Conservation (phyloP, 2,888 invertebrate genomes). For the Synergus gifuensis region DNA sequence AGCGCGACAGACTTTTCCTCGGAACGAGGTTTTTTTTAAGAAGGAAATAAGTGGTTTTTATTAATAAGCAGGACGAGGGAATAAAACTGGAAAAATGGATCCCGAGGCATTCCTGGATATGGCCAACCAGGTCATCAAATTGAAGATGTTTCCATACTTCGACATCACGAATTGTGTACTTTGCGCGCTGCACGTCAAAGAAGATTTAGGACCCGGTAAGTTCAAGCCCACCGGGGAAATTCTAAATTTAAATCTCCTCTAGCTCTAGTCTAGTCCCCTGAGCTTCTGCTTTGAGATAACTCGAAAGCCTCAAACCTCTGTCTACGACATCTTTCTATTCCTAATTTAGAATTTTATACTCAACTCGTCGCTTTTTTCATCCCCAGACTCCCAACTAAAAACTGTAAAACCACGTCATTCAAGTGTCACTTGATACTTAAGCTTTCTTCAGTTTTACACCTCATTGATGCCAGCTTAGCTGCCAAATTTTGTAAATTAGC, state of each 20-base stretch:
- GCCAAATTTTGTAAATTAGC: background rate
- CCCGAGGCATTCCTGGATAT: conserved; percentile 97
- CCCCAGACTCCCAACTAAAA: background rate
- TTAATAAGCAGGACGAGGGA: background rate
- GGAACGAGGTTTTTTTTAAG: background rate
- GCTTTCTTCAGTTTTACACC: background rate
- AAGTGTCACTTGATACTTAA: background rate
- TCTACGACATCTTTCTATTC: conserved; percentile 22
- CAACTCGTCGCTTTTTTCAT: conserved; percentile 10
- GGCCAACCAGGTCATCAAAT: conserved; percentile 98
- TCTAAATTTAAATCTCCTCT: conserved; percentile 73
- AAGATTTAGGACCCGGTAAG: conserved; percentile 95
- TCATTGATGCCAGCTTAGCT: background rate
- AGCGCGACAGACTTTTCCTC: background rate
- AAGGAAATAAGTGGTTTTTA: background rate
- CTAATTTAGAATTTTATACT: conserved; percentile 34
- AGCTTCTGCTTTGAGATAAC: conserved; percentile 63
- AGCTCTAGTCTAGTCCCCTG: too few relatives aligned
- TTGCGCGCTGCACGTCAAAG: conserved; percentile 95
- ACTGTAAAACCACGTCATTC: background rate
- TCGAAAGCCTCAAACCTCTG: conserved; percentile 46
- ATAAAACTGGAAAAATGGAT: conserved; percentile 83
- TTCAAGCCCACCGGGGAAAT: conserved; percentile 69
- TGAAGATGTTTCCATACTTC: conserved; percentile 99
- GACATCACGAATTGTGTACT: conserved; percentile 98